A percentile compares a stretch with the other conserved stretches of the same genome.
phyloP scores from a whole-genome alignment of 2,113 vertebrate genomes.

The Spizaetus ornatus region DNA sequence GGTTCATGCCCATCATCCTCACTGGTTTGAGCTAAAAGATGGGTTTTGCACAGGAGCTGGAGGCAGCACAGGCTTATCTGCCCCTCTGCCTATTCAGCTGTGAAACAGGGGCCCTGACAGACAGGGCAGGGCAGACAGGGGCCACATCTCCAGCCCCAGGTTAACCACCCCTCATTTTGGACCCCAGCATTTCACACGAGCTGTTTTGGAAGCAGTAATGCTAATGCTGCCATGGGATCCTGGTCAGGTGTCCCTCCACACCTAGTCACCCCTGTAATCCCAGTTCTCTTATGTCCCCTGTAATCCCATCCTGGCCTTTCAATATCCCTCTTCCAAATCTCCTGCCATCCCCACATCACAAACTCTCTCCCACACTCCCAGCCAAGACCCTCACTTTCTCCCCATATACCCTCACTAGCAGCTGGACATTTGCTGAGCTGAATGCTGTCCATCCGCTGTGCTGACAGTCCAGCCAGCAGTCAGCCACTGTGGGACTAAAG shows the following conservation, averaged over 20 bases:
- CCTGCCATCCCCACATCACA: not conserved
- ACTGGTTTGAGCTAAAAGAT: not conserved
- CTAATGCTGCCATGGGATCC: not conserved
- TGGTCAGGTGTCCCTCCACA: not conserved
- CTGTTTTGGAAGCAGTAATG: not conserved
- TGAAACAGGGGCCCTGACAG: not conserved
- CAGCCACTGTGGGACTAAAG: not conserved
- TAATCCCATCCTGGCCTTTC: not conserved
- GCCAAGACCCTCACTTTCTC: not conserved
- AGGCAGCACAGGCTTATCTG: not conserved
- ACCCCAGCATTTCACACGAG: not conserved
- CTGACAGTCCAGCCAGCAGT: not conserved
- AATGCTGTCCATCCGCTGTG: accelerated
- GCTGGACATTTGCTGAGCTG: accelerated
- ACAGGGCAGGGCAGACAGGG: not conserved
- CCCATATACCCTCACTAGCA: not conserved
- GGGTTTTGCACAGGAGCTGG: not conserved
- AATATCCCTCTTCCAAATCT: not conserved
- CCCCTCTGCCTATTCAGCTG: not conserved
- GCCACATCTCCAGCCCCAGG: accelerated
- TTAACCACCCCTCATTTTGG: not conserved
- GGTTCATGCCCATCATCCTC: not conserved
- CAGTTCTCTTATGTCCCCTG: not conserved
- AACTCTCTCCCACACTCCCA: not conserved
- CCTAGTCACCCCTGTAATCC: not conserved